phyloP scores from a whole-genome alignment of 2,888 invertebrate species.

The Aspidiotus destructor region DNA sequence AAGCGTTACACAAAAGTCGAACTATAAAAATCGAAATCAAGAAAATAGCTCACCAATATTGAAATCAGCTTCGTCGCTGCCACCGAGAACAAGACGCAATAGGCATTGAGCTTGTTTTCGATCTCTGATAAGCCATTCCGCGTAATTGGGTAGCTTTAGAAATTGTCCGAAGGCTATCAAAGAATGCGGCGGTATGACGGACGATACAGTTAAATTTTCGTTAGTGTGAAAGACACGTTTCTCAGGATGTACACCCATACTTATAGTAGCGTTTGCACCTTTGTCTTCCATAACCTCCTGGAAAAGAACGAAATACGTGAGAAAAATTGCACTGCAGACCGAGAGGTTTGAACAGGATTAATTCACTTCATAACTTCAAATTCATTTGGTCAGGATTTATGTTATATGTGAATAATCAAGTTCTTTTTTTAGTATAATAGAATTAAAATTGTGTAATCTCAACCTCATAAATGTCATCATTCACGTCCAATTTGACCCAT shows the following conservation, averaged over 20 bases:
- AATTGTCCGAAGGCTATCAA: conserved; percentile 83
- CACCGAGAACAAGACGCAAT: conserved; percentile 75
- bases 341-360: too few relatives aligned
- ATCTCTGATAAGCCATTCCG: conserved; percentile 74
- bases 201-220: conserved; percentile 18
- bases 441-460: background rate
- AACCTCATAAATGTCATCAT: conserved; percentile 48
- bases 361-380: too few relatives aligned
- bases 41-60: conserved; percentile 11
- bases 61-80: conserved; percentile 43
- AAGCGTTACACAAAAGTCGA: background rate
- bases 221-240: conserved; percentile 22
- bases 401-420: background rate
- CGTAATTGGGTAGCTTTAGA: conserved; percentile 79
- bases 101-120: conserved; percentile 77
- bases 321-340: too few relatives aligned
- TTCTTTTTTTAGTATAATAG: background rate
- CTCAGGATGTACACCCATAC: conserved; percentile 18
- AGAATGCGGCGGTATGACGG: conserved; percentile 71
- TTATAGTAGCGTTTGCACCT: conserved; percentile 16
- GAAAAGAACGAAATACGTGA: background rate
- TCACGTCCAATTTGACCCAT: conserved; percentile 55
- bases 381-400: background rate
- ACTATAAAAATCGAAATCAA: background rate
- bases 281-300: conserved; percentile 27